Base-by-base conservation (phyloP, 2,888 invertebrate species). In the Adelognathus sp. region DNA sequence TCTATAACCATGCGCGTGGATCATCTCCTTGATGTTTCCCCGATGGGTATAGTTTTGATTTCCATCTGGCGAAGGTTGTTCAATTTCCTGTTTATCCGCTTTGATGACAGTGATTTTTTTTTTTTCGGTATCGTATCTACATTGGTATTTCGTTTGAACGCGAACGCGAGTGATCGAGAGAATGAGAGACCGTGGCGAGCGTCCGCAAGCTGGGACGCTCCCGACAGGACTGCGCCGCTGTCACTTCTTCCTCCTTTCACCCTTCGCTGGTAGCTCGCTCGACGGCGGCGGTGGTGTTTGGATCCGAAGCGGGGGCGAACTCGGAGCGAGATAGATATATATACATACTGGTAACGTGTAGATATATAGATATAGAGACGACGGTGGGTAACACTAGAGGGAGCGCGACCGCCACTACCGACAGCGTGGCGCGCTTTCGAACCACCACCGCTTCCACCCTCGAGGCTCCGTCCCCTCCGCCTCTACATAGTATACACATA, bases 121-220 rank as follows among this genome's bases (percentile, higher is more conserved):
- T 21, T 24, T 50, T 4, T 46, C 16, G 16, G 21, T 33, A 50
- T 31, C 36, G 21, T 33, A 31, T 54, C 31, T 33, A n/a, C 14
- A 21, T 46, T 31, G 11, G 21, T 63, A 11, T 18, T 63, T n/a
- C n/a, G 31, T 24, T 41, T 39, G 11, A 52, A 14, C 58, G 41
- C 41, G 70, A 46, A 54, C 46, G 31, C 54, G 69, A 44, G 29
- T 41, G 66, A 76, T 73, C 74, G 78, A 16, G 61, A 54, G 64
- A 60, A 29, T n/a, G 52, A 54, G 61, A 60, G 24, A 33, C 84
- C 83, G 84, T 85, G 83, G 82, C 85, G 86, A 88, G 86, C 90
- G 89, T 88, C 91, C 89, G 89, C 87, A 87, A 88, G 87, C 87
- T 87, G 85, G 87, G 89, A 88, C 90, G 91, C 89, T 90, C 89